phyloP scores from a whole-genome alignment of 2,888 invertebrate genomes.

The Athalia cordata region DNA sequence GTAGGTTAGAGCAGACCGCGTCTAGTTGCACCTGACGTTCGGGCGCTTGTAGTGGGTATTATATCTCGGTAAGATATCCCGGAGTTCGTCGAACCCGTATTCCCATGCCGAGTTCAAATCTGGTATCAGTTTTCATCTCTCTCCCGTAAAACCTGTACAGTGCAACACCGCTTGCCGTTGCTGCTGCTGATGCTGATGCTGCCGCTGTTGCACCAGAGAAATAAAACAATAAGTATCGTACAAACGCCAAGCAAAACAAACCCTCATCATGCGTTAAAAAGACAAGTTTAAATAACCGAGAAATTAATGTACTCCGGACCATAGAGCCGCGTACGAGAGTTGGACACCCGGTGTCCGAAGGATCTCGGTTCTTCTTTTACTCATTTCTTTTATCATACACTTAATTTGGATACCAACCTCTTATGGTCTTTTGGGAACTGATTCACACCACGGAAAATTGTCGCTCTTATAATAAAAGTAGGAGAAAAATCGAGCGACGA shows the following conservation, averaged over 20 bases:
- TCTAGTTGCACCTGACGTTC: constrained; percentile 34
- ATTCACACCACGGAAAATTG: too few relatives aligned
- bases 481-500: too few relatives aligned
- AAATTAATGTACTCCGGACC: constrained; percentile 22
- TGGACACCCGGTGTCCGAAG: too few relatives aligned
- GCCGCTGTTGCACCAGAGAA: neutral
- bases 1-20: constrained; percentile 8
- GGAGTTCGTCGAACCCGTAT: constrained; percentile 41
- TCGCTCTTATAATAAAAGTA: too few relatives aligned
- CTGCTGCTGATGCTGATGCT: too few relatives aligned
- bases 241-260: neutral
- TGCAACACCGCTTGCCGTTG: neutral
- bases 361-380: too few relatives aligned
- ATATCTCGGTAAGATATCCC: constrained; percentile 33
- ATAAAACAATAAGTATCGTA: constrained; percentile 10
- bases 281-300: constrained; percentile 29
- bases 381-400: too few relatives aligned
- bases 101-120: constrained; percentile 38
- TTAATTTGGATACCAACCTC: too few relatives aligned
- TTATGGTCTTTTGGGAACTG: too few relatives aligned
- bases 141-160: constrained; percentile 35
- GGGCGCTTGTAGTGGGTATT: constrained; percentile 19
- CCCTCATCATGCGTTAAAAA: neutral
- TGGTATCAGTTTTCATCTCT: constrained; percentile 42
- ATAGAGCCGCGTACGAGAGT: neutral